These are phyloP conservation scores for Trematomus bernacchii DNA, from an alignment of 2,797 vertebrate species.

Conservation along the genomic window DNA sequence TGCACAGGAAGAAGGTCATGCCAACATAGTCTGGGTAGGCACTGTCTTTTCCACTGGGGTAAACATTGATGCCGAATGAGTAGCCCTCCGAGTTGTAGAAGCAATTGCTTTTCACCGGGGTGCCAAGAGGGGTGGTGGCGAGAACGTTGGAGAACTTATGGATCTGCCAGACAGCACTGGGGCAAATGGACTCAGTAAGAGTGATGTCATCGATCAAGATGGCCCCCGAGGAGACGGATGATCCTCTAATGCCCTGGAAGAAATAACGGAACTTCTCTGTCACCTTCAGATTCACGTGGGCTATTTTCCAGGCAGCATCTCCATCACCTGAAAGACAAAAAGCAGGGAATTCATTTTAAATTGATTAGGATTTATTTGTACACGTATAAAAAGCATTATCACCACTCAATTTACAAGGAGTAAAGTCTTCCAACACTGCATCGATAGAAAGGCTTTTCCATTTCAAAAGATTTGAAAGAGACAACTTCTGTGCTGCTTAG, in stretches of 20 bases:
- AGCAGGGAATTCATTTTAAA: neutral
- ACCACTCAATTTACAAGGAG: no score
- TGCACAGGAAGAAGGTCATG: constrained; percentile 88
- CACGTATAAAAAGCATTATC: neutral
- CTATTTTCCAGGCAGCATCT: constrained; percentile 88
- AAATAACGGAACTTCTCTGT: constrained; percentile 92
- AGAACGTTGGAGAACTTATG: constrained; percentile 84
- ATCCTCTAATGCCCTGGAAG: constrained; percentile 89
- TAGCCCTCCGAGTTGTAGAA: constrained; percentile 92
- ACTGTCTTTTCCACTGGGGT: constrained; percentile 73
- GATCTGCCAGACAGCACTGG: constrained; percentile 88
- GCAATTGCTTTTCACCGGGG: constrained; percentile 54
- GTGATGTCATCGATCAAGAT: constrained; percentile 91
- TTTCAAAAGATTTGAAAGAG: no score
- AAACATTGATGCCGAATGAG: constrained; percentile 83
- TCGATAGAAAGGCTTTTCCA: neutral
- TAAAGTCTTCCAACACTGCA: neutral
- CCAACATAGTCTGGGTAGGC: constrained; percentile 61
- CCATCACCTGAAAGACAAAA: constrained; percentile 77
- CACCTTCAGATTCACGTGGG: constrained; percentile 85
- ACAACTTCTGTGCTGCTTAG: neutral
- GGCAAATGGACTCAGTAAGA: constrained; percentile 89
- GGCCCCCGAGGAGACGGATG: constrained; percentile 75
- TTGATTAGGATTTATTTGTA: neutral
- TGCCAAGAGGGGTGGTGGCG: neutral